These are phyloP conservation scores for Forbesichthys agassizii DNA, from an alignment of 2,113 vertebrate genomes.

Conservation along the genomic window DNA sequence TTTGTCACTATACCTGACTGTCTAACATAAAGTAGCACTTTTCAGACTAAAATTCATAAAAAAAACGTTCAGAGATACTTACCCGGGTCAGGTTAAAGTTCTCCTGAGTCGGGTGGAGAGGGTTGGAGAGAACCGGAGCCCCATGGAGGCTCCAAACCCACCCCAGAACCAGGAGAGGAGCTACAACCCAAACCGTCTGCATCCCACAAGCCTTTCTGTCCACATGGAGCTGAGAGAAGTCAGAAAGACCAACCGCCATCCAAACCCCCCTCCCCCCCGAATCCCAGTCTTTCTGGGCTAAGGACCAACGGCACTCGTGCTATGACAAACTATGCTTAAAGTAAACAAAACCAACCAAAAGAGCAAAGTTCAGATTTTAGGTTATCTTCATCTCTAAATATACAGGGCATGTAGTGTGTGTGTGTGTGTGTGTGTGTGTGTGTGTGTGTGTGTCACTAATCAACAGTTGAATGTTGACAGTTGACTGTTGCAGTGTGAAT, in stretches of 20 bases:
- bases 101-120: slow-evolving; percentile 75
- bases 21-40: background rate
- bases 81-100: slow-evolving; percentile 83
- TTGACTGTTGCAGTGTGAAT: too few relatives aligned
- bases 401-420: background rate
- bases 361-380: slow-evolving; percentile 22
- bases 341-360: background rate
- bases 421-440: slow-evolving; percentile 14
- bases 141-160: slow-evolving; percentile 25
- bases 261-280: background rate
- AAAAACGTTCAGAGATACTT: slow-evolving; percentile 31
- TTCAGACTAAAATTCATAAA: too few relatives aligned
- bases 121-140: slow-evolving; percentile 16
- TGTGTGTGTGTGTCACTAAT: slow-evolving; percentile 1
- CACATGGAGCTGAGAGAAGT: background rate
- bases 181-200: slow-evolving; percentile 16
- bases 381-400: background rate
- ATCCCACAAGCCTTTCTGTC: slow-evolving; percentile 31
- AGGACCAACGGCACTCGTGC: background rate
- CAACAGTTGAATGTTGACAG: too few relatives aligned
- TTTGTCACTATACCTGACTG: background rate
- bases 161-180: slow-evolving; percentile 40
- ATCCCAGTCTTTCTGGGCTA: background rate
- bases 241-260: background rate
- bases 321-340: background rate